Base-by-base conservation (phyloP, 2,797 vertebrate species). In the Acrossocheilus wenchowensis region DNA sequence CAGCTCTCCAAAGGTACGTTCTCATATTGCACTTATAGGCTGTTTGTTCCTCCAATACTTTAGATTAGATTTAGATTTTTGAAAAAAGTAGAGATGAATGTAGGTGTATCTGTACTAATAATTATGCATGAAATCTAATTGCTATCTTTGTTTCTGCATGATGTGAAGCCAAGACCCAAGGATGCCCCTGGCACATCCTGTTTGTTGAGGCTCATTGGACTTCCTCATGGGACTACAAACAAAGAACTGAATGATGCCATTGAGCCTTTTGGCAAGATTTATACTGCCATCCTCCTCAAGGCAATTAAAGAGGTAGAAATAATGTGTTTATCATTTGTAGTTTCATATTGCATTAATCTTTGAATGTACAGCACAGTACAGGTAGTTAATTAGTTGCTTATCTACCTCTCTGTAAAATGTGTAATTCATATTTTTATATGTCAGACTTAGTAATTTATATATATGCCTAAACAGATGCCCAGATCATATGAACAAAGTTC, bases 221-320 rank as follows among this genome's bases (percentile, higher is more conserved):
- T 93, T 81, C 91, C 90, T 12, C 23, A 19, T 5, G 92, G 91
- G 48, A 95, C 91, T 69, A 91, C 93, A 4, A 94, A 95, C 62
- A 90, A 93, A 26, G 96, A 97, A 1, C 90, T 98, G 48, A 88
- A 93, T 5, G 86, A 93, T 60, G 92, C 95, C 1, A 90, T 96
- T 60, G 93, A 97, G 36, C 88, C 92, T 0, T 97, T 96, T 83
- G 97, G 97, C 79, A 97, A 96, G 93, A 94, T 96, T n/a, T 95
- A 92, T 60, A 95, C 96, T 10, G 89, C 97, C 15, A 88, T 97
- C 0, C 89, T 97, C 39, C 90, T 96, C 64, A 96, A 93, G 78
- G 93, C 93, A 30, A 95, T 93, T 82, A n/a, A 50, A 17, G 87
- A 92, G 90, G 91, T 91, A 69, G 34, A 69, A 39, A 69, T 68